Percentiles rank a stretch among this genome's conserved stretches.
Evolutionary conservation across 2,113 vertebrate species (phyloP).

Genomic region (Eurystomus gularis): DNA sequence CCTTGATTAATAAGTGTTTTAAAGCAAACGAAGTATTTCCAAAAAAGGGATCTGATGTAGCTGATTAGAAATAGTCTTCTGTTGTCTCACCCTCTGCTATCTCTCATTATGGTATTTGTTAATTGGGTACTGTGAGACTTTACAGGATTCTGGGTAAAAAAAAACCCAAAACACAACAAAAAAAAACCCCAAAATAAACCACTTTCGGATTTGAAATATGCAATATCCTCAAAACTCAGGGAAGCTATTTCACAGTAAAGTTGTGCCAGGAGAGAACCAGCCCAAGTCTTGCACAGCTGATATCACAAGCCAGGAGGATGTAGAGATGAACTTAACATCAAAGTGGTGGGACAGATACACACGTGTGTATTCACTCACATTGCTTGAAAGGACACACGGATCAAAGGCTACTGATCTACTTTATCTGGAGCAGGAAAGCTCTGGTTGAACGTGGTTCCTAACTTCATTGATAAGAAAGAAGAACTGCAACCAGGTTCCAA

Average conservation of each 20-base stretch:
- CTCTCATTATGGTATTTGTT: not conserved
- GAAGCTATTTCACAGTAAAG: not conserved
- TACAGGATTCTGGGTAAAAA: too few species aligned
- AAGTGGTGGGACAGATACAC: not conserved
- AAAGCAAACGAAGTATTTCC: not conserved
- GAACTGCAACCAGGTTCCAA: not conserved
- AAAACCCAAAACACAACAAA: rapidly evolving
- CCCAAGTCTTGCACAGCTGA: not conserved
- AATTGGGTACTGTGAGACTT: not conserved
- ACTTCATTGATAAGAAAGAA: not conserved
- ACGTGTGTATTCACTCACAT: not conserved
- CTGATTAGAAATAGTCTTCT: not conserved
- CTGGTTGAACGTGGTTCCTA: not conserved
- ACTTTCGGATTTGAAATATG: not conserved
- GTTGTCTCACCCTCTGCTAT: not conserved
- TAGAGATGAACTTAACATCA: not conserved
- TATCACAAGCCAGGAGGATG: not conserved
- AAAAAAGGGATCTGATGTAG: not conserved
- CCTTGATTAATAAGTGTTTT: not conserved
- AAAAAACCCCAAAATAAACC: not conserved
- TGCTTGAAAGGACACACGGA: not conserved
- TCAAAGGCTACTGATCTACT: not conserved
- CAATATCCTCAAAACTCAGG: not conserved
- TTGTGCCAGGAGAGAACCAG: not conserved
- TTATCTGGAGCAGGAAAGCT: not conserved